Evolutionary conservation across 1,140 invertebrate species (phyloP), one percentile per base, ranked within the genome.

Genomic region (Himalopsyche phryganea): DNA sequence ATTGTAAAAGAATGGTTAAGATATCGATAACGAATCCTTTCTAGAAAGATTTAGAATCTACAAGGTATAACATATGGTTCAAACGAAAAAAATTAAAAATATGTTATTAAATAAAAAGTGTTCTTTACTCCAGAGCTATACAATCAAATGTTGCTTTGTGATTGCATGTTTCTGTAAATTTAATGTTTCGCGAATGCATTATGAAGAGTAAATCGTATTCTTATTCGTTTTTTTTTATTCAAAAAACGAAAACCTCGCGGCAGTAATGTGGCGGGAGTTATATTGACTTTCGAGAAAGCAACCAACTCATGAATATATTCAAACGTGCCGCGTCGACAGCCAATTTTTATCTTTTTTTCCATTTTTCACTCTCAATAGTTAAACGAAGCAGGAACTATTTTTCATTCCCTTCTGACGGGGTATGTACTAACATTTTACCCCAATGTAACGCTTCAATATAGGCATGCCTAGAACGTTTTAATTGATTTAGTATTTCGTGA

Each of bases 311-410:
- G 61, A 63, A 63, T 63, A 63, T 63, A 63, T 63, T 63, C 61
- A 59, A 55, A 53, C 50, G 42, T 54, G 50, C 51, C 50, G 23
- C 15, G 51, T 44, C 61, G 52, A 63, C 61, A 59, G 56, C 52
- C 56, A 63, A 59, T 63, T 55, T 63, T 63, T 59, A 59, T 59
- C 57, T 63, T 59, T 53, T 28, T 47, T 44, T 23, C 57, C 61
- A 63, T 63, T 63, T 63, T 63, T 63, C 61, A 63, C 61, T 56
- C 52, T 59, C 61, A 41, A 56, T 59, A 59, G 61, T 59, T 55
- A 63, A 59, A 50, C 61, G 56, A 59, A 44, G 45, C 61, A 32
- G 52, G 15, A 59, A 63, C 61, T 63, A 63, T 63, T 63, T 63
- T 58, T 62, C 60, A 58, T 40, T 46, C 50, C 10, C 44, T 2